Evolutionary conservation across 2,113 vertebrate genomes (phyloP).

Genomic region (Pygoscelis adeliae): DNA sequence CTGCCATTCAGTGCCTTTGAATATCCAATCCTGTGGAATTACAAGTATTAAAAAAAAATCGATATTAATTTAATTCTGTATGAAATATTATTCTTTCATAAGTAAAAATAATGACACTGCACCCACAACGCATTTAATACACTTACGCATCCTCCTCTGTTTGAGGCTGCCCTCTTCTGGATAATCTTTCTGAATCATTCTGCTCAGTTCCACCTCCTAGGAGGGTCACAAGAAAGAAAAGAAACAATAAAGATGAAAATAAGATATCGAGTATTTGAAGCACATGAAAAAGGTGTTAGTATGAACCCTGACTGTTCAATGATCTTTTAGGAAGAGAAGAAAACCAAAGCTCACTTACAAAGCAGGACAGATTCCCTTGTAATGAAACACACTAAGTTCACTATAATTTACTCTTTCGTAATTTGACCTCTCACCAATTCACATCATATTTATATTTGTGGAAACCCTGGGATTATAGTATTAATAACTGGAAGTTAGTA

Average conservation of each 20-base stretch:
- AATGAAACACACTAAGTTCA: neutral
- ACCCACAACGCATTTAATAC: fast-evolving
- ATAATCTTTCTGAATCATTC: neutral
- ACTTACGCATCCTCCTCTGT: slow-evolving; percentile 65
- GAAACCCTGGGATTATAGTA: neutral
- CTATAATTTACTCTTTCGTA: neutral
- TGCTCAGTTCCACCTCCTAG: neutral
- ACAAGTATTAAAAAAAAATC: neutral
- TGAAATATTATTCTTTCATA: neutral
- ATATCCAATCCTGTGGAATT: neutral
- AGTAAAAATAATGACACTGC: neutral
- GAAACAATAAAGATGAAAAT: neutral
- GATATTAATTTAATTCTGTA: neutral
- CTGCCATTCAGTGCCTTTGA: neutral
- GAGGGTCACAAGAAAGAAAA: neutral
- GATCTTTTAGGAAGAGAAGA: neutral
- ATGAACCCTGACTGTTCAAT: neutral
- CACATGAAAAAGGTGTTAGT: neutral
- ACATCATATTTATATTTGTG: neutral
- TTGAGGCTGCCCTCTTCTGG: slow-evolving; percentile 61
- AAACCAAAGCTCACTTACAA: neutral
- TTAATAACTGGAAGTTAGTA: neutral
- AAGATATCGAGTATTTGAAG: neutral
- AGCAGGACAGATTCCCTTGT: neutral
- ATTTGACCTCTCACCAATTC: neutral